Conservation (phyloP, 2,888 invertebrate species). For the Palloptera scutellata region DNA sequence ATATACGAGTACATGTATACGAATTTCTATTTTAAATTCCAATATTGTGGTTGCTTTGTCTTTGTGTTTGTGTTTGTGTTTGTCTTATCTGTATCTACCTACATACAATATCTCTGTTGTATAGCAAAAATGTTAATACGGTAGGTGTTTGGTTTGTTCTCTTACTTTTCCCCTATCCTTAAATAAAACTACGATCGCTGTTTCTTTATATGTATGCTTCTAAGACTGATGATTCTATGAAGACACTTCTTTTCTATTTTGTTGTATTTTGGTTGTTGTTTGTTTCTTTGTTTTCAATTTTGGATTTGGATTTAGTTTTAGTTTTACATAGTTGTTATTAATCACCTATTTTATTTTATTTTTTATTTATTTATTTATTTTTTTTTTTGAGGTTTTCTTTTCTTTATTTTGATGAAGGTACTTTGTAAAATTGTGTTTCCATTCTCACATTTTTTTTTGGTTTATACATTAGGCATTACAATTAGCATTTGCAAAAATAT, state of each 20-base stretch:
- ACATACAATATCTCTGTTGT: too few species aligned
- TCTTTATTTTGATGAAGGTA: background rate
- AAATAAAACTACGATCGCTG: too few species aligned
- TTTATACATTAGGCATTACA: constrained; percentile 1
- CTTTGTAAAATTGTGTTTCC: background rate
- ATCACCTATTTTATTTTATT: constrained; percentile 1
- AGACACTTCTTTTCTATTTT: background rate
- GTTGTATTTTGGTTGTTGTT: constrained; percentile 1
- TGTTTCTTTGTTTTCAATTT: too few species aligned
- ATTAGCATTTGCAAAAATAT: constrained; percentile 9
- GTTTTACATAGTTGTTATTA: background rate
- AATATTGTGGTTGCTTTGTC: background rate
- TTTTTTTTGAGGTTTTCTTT: constrained; percentile 4
- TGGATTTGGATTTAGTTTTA: too few species aligned
- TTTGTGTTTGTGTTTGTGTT: background rate
- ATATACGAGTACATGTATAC: background rate
- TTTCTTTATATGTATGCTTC: too few species aligned
- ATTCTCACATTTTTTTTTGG: background rate
- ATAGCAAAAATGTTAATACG: constrained; percentile 12
- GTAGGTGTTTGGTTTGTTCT: background rate
- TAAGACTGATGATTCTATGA: too few species aligned
- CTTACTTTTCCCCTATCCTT: too few species aligned
- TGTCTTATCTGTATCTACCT: background rate
- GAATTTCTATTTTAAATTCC: background rate
- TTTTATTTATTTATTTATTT: background rate